Evolutionary conservation across 2,888 invertebrate genomes (phyloP).

Genomic region (Drosophila differens): DNA sequence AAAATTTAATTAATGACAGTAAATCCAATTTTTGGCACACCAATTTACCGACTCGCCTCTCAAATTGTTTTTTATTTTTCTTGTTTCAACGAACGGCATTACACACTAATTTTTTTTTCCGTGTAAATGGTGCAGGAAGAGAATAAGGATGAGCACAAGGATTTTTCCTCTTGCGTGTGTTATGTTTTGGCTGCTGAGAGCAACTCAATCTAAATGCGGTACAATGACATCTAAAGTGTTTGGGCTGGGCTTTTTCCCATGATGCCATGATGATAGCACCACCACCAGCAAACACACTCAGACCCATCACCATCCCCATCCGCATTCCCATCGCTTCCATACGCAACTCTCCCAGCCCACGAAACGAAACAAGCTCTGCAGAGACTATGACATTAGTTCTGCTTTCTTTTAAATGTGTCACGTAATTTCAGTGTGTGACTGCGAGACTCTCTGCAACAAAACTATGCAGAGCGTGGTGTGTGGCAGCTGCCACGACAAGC

Average conservation of each 20-base stretch:
- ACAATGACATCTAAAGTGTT: conserved; percentile 82
- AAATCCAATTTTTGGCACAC: not conserved
- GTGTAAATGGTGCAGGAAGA: conserved; percentile 13
- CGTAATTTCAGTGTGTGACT: conserved; percentile 68
- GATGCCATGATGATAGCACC: conserved; percentile 22
- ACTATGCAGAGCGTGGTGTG: conserved; percentile 25
- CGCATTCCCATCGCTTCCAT: not conserved
- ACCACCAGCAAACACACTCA: not conserved
- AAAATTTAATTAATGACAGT: not conserved
- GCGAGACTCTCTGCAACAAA: conserved; percentile 22
- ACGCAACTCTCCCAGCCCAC: not conserved
- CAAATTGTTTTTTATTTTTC: not conserved
- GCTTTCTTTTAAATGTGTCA: conserved; percentile 80
- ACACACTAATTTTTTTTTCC: not conserved
- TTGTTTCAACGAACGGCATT: not conserved
- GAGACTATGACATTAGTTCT: conserved; percentile 71
- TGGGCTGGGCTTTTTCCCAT: conserved; percentile 59
- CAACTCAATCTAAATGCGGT: conserved; percentile 83
- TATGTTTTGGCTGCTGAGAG: conserved; percentile 79
- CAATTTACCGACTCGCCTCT: not conserved
- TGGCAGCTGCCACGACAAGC: conserved; percentile 11
- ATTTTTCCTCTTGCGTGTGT: conserved; percentile 58
- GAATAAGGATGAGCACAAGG: conserved; percentile 11
- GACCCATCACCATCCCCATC: not conserved
- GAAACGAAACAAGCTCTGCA: conserved; percentile 35